A percentile compares a stretch with the other conserved stretches of the same genome.
These are phyloP conservation scores for Gryllus longicercus DNA, from an alignment of 2,888 invertebrate species.

Conservation along the genomic window DNA sequence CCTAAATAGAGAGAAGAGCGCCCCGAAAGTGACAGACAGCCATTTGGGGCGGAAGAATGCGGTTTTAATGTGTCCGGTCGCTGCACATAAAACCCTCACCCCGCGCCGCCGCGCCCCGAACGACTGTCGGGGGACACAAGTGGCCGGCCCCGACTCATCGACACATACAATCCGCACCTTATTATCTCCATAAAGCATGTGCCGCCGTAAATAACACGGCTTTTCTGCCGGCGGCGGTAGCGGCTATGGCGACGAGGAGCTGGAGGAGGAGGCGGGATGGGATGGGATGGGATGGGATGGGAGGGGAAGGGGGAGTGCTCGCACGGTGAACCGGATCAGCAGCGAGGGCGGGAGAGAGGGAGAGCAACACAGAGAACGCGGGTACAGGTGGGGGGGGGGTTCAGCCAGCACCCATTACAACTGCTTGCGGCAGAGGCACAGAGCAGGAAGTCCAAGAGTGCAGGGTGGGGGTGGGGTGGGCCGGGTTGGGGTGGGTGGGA, in stretches of 20 bases:
- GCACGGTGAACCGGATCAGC: not conserved
- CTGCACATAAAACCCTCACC: slow-evolving; percentile 2
- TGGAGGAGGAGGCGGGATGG: not conserved
- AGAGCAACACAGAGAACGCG: not conserved
- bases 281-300: not conserved
- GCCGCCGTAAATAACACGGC: slow-evolving; percentile 17
- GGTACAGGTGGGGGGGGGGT: not conserved
- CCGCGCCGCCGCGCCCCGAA: not conserved
- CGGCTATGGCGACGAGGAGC: not conserved
- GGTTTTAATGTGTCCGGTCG: slow-evolving; percentile 17
- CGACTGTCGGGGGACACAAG: not conserved
- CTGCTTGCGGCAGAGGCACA: too few relatives aligned
- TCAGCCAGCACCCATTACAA: too few relatives aligned
- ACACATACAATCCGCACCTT: slow-evolving; percentile 2
- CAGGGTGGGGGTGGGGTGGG: not conserved
- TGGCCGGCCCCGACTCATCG: not conserved
- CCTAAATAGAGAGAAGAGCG: not conserved
- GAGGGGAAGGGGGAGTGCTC: not conserved
- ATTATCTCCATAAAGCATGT: slow-evolving; percentile 17
- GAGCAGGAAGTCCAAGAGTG: too few relatives aligned
- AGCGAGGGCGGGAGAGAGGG: not conserved
- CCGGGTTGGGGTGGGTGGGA: not conserved
- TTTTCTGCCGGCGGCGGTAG: not conserved
- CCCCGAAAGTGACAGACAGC: not conserved
- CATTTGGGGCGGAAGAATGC: not conserved